phyloP scores from a whole-genome alignment of 2,113 vertebrate species.

The Saimiri boliviensis region DNA sequence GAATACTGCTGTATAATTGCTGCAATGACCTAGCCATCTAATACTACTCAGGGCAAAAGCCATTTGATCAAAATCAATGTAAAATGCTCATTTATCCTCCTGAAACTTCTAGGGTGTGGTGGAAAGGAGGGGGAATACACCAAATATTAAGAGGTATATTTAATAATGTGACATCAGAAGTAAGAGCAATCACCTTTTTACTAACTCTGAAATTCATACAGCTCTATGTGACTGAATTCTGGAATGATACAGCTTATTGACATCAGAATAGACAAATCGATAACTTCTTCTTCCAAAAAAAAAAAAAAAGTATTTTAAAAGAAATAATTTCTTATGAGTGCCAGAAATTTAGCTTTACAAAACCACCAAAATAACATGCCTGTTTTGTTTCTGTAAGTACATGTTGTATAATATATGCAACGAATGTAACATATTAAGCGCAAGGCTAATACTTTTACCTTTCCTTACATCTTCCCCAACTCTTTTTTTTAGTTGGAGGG shows the following conservation, averaged over 20 bases:
- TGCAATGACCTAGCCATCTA: conserved; percentile 70
- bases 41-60: conserved; percentile 50
- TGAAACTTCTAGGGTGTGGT: conserved; percentile 28
- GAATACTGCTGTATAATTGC: conserved; percentile 78
- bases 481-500: neutral
- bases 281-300: neutral
- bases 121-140: neutral
- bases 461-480: neutral
- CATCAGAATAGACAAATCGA: conserved; percentile 23
- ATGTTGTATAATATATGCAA: neutral
- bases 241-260: neutral
- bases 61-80: conserved; percentile 78
- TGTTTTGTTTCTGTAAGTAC: neutral
- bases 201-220: conserved; percentile 47
- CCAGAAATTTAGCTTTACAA: neutral
- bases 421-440: neutral
- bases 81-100: conserved; percentile 58
- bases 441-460: neutral
- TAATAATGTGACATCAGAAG: conserved; percentile 49
- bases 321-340: neutral
- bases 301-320: neutral
- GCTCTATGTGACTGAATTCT: conserved; percentile 8
- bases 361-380: neutral
- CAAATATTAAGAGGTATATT: neutral
- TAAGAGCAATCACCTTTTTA: conserved; percentile 52